Percentiles rank a stretch among this genome's conserved stretches.
Evolutionary conservation across 2,113 vertebrate genomes (phyloP).

Genomic region (Lynx canadensis): DNA sequence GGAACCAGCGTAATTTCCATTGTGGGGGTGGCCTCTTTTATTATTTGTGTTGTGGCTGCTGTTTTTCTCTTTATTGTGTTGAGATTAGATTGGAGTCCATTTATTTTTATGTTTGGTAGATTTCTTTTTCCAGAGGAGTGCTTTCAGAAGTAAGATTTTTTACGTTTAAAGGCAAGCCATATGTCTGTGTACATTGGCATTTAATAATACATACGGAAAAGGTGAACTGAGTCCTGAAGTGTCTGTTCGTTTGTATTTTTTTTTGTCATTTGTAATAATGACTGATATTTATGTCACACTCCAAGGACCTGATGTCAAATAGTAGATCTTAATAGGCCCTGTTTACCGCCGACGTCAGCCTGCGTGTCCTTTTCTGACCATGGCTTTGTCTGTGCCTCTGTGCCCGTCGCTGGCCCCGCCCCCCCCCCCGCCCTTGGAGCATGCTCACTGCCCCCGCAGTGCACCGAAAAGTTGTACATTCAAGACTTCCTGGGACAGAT

Average conservation of each 20-base stretch:
- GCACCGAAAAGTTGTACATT: not conserved
- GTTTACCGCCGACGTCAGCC: rapidly evolving
- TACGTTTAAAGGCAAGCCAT: not conserved
- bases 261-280: not conserved
- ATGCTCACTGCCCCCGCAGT: rapidly evolving
- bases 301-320: no score
- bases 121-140: not conserved
- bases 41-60: not conserved
- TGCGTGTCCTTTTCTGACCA: rapidly evolving
- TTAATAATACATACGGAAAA: no score
- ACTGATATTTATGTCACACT: rapidly evolving
- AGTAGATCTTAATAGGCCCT: rapidly evolving
- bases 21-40: rapidly evolving
- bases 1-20: rapidly evolving
- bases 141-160: not conserved
- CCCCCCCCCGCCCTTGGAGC: rapidly evolving
- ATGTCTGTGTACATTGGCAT: rapidly evolving
- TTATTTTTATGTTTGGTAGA: not conserved
- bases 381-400: rapidly evolving
- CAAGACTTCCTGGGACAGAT: not conserved
- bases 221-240: not conserved
- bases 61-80: not conserved
- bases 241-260: rapidly evolving
- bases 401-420: rapidly evolving
- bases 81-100: not conserved